These are phyloP conservation scores for Heliconius ethilla DNA, from an alignment of 2,888 invertebrate genomes.

Conservation along the genomic window DNA sequence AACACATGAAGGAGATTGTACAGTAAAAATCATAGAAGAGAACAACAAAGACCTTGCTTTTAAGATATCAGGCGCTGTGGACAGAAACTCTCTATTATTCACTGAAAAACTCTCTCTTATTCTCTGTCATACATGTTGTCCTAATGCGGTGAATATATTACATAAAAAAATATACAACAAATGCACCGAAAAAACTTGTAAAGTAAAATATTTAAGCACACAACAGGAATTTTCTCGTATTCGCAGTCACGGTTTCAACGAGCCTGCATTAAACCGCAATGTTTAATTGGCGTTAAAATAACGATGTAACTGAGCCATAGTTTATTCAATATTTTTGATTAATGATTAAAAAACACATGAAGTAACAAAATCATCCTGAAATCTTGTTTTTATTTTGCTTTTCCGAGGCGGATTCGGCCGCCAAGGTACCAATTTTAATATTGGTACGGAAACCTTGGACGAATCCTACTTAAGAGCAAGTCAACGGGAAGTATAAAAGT, in stretches of 20 bases:
- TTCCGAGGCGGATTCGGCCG: too few species aligned
- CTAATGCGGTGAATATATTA: background rate
- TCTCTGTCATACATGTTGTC: too few species aligned
- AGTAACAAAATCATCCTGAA: background rate
- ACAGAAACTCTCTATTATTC: too few species aligned
- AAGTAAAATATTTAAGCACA: slow-evolving; percentile 7
- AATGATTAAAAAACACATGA: background rate
- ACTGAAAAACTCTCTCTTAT: too few species aligned
- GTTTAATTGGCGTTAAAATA: slow-evolving; percentile 79
- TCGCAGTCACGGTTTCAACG: slow-evolving; percentile 55
- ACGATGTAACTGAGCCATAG: slow-evolving; percentile 71
- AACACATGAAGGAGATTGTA: too few species aligned
- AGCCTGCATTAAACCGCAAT: slow-evolving; percentile 59
- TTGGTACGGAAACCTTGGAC: too few species aligned
- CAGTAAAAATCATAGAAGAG: too few species aligned
- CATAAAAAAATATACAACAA: slow-evolving; percentile 3
- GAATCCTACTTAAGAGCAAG: too few species aligned
- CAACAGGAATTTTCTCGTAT: slow-evolving; percentile 38
- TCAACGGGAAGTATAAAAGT: too few species aligned
- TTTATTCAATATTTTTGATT: slow-evolving; percentile 46
- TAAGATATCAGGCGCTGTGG: too few species aligned
- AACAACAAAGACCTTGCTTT: too few species aligned
- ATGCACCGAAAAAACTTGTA: background rate
- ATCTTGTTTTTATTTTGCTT: background rate
- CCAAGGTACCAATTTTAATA: too few species aligned